Percentiles rank a stretch among this genome's conserved stretches.
phyloP scores from a whole-genome alignment of 1,140 invertebrate genomes.

The Brachionus rotundiformis region DNA sequence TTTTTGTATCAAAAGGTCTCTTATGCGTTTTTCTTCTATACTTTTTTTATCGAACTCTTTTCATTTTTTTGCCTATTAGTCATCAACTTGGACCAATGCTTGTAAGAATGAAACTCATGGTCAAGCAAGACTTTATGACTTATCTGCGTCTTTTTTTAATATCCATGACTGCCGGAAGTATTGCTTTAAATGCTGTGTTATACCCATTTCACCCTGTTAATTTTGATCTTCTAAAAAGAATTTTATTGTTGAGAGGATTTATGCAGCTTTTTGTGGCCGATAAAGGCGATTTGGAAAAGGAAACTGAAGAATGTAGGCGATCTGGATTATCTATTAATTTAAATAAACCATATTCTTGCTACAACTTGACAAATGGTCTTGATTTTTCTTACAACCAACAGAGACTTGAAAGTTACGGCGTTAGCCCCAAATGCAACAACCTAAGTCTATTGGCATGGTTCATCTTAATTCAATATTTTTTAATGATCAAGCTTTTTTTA shows the following conservation, averaged over 20 bases:
- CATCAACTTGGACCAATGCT: constrained; percentile 64
- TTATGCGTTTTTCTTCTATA: constrained; percentile 60
- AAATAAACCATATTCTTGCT: constrained; percentile 16
- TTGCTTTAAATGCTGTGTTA: constrained; percentile 64
- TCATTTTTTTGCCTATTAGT: constrained; percentile 64
- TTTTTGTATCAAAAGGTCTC: constrained; percentile 57
- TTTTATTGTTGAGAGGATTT: constrained; percentile 60
- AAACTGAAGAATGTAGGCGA: constrained; percentile 19
- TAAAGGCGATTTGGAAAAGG: constrained; percentile 60
- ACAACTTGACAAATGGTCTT: constrained; percentile 36
- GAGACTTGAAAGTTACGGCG: constrained; percentile 17
- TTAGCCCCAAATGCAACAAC: constrained; percentile 57
- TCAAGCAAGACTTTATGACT: constrained; percentile 63
- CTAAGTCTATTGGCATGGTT: constrained; percentile 61
- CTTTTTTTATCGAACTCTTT: constrained; percentile 64
- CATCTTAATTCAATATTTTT: constrained; percentile 64
- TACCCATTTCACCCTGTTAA: constrained; percentile 63
- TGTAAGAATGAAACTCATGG: constrained; percentile 64
- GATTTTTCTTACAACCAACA: constrained; percentile 22
- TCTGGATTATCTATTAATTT: constrained; percentile 48
- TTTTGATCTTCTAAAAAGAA: constrained; percentile 58
- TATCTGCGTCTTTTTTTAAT: constrained; percentile 64
- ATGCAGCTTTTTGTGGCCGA: constrained; percentile 65
- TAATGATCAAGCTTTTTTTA: constrained; percentile 64
- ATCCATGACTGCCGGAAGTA: constrained; percentile 63